These are phyloP conservation scores for Eudorcas thomsonii DNA, from an alignment of 2,113 vertebrate species.

Conservation along the genomic window DNA sequence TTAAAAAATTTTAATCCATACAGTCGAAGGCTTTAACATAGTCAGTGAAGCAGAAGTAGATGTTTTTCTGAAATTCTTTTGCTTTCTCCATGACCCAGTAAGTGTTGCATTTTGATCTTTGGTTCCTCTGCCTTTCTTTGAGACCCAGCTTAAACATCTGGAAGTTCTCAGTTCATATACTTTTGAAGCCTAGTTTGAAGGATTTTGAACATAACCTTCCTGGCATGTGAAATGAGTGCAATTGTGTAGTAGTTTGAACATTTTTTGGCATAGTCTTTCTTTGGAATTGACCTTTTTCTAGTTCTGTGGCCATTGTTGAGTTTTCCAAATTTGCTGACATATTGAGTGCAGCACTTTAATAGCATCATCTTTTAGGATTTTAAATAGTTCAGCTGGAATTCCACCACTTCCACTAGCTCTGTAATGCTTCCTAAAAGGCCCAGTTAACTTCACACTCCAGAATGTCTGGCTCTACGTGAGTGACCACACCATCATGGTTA, in stretches of 20 bases:
- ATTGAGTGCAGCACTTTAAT: neutral
- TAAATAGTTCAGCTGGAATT: neutral
- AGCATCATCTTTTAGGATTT: neutral
- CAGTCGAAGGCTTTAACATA: neutral
- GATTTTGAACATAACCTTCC: neutral
- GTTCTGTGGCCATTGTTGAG: neutral
- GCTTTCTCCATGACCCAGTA: neutral
- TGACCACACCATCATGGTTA: neutral
- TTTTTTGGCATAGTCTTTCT: neutral
- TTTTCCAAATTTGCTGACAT: neutral
- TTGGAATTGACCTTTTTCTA: neutral
- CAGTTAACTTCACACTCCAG: neutral
- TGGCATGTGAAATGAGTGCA: neutral
- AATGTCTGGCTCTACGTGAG: neutral
- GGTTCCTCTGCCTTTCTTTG: neutral
- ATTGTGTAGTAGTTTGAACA: neutral
- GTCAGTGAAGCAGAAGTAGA: neutral
- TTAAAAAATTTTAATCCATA: neutral
- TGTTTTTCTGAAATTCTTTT: neutral
- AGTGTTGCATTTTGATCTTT: neutral
- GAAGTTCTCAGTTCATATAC: neutral
- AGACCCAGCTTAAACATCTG: neutral
- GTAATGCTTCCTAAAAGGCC: neutral
- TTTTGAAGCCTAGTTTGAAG: neutral
- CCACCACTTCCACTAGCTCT: neutral